Evolutionary conservation across 2,888 invertebrate genomes (phyloP).

Genomic region (Zygaena filipendulae): DNA sequence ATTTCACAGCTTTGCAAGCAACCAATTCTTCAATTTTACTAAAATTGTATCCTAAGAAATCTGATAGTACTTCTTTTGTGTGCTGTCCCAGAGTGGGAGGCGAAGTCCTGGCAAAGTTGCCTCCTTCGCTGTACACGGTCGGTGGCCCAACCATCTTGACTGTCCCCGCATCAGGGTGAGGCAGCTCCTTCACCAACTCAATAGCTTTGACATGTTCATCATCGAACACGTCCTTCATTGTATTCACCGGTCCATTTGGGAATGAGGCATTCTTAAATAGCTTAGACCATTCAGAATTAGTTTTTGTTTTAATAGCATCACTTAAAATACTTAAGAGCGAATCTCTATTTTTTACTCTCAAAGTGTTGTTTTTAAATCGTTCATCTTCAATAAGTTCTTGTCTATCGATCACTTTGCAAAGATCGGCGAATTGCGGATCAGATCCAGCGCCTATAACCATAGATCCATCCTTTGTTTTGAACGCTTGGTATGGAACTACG

Average conservation of each 20-base stretch:
- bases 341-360: constrained; percentile 80
- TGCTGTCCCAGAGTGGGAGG: constrained; percentile 92
- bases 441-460: constrained; percentile 91
- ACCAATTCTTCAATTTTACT: constrained; percentile 68
- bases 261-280: constrained; percentile 80
- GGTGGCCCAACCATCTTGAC: constrained; percentile 89
- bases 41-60: constrained; percentile 72
- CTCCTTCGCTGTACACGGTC: constrained; percentile 80
- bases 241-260: constrained; percentile 92
- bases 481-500: constrained; percentile 95
- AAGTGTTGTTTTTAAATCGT: constrained; percentile 77
- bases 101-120: constrained; percentile 75
- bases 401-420: constrained; percentile 74
- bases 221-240: constrained; percentile 84
- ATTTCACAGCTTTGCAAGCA: constrained; percentile 45
- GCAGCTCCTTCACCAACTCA: constrained; percentile 76
- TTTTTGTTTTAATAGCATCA: constrained; percentile 67
- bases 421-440: constrained; percentile 79
- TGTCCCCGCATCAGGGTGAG: constrained; percentile 75
- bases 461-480: constrained; percentile 83
- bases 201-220: constrained; percentile 86
- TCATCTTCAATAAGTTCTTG: constrained; percentile 70
- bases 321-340: constrained; percentile 73
- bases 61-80: constrained; percentile 78
- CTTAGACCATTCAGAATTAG: constrained; percentile 78